Evolutionary conservation across 2,797 vertebrate species (phyloP), one percentile per base, ranked within the genome.

Genomic region (Echeneis naucrates): DNA sequence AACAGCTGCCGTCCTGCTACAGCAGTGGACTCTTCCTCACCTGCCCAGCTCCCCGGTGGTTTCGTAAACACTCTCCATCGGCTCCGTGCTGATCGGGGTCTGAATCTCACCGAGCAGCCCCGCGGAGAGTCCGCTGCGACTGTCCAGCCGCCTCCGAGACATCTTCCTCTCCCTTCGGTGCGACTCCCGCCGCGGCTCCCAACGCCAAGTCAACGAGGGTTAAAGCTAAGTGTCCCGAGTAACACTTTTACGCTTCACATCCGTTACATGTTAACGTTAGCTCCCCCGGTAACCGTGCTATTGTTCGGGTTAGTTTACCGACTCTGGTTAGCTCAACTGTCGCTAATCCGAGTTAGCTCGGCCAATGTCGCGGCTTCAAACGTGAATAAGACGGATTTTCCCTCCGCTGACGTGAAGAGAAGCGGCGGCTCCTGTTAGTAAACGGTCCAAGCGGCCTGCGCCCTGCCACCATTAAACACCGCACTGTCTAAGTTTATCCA

Each of bases 31-130:
- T n/a, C n/a, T 5, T 8, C 77, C 95, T 95, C 87, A 98, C 97
- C 97, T 96, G 65, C 97, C 97, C 0, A 99, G 86, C 58, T 98
- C 96, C 24, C 94, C 95, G 0, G 95, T 95, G 72, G 97, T 88
- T 10, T 95, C 87, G 66, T 96, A 99, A 32, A 95, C 94, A 63
- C 74, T 90, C 26, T 97, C 91, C 82, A 98, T 89, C 17, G 94
- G 93, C 24, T 98, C 96, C 6, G 84, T 83, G 85, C 82, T 94
- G 78, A 99, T 94, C 0, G 88, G 92, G 1, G 95, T 97, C 79
- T 96, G 95, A 8, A 87, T 91, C 47, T 96, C 93, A 2, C 86
- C 85, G n/a, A 97, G 95, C 64, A 98, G 85, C 80, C 95, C 96
- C 4, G 93, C 83, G 21, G 87, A 84, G 32, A 75, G 76, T 65